Evolutionary conservation across 2,797 vertebrate species (phyloP).

Genomic region (Trachops cirrhosus): DNA sequence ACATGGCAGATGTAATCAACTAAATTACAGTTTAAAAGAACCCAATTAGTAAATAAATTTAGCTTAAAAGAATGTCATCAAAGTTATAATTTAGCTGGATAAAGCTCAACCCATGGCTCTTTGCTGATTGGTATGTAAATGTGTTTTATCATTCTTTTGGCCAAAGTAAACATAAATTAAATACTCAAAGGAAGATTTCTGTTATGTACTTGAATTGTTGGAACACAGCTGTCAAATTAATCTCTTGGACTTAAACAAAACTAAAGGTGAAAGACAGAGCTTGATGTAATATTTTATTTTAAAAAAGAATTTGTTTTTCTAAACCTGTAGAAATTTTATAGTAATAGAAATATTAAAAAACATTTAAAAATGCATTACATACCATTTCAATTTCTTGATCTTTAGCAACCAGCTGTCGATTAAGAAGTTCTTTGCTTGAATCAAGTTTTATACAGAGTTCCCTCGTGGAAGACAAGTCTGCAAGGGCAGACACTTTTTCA

Average conservation of each 20-base stretch:
- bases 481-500: constrained; percentile 78
- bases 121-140: background rate
- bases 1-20: background rate
- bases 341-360: background rate
- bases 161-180: constrained; percentile 32
- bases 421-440: constrained; percentile 83
- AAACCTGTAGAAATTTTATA: constrained; percentile 2
- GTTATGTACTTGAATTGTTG: background rate
- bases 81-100: constrained; percentile 2
- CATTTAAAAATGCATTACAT: constrained; percentile 60
- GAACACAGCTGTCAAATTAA: constrained; percentile 20
- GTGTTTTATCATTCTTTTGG: constrained; percentile 30
- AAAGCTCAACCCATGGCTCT: background rate
- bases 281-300: constrained; percentile 10
- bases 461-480: constrained; percentile 82
- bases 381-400: constrained; percentile 81
- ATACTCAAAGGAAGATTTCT: constrained; percentile 27
- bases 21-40: constrained; percentile 11
- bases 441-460: constrained; percentile 86
- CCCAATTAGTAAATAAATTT: constrained; percentile 9
- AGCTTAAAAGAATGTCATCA: constrained; percentile 1
- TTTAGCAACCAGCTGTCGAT: constrained; percentile 77
- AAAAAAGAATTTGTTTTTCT: constrained; percentile 21
- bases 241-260: constrained; percentile 29
- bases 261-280: constrained; percentile 30